A percentile compares a stretch with the other conserved stretches of the same genome.
These are phyloP conservation scores for Drosophila greeni DNA, from an alignment of 2,888 invertebrate species.

Conservation along the genomic window DNA sequence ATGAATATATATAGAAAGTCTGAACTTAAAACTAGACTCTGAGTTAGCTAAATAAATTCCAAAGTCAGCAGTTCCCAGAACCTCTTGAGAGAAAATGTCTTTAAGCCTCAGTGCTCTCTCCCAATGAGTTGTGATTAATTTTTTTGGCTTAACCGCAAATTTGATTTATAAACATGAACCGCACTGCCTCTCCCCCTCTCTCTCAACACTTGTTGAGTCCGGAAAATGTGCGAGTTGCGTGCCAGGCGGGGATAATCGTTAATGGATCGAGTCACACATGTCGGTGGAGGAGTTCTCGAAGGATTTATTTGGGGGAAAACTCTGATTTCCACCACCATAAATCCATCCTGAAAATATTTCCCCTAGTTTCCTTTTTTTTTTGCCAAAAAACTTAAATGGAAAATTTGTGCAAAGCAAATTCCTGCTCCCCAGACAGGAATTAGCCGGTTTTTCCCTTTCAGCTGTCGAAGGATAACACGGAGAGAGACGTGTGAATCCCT, in stretches of 20 bases:
- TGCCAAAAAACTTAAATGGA: not conserved
- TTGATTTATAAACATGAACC: slow-evolving; percentile 53
- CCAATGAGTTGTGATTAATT: slow-evolving; percentile 54
- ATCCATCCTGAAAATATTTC: not conserved
- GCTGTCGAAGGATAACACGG: slow-evolving; percentile 11
- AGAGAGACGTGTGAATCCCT: slow-evolving; percentile 22
- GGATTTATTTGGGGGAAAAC: slow-evolving; percentile 5
- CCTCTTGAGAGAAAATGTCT: slow-evolving; percentile 21
- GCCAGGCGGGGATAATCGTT: slow-evolving; percentile 21
- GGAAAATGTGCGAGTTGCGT: slow-evolving; percentile 10
- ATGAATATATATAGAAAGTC: no score
- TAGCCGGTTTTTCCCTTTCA: slow-evolving; percentile 8
- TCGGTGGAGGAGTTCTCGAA: slow-evolving; percentile 1
- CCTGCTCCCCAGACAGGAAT: slow-evolving; percentile 24
- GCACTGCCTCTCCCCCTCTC: slow-evolving; percentile 29
- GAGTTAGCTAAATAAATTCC: not conserved
- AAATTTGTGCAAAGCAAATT: not conserved
- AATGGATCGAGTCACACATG: slow-evolving; percentile 27
- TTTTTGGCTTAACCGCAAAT: slow-evolving; percentile 37
- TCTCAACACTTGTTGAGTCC: slow-evolving; percentile 48
- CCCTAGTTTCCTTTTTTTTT: no score
- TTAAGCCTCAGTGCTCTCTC: slow-evolving; percentile 27
- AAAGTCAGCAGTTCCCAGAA: not conserved
- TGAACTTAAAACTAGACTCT: not conserved
- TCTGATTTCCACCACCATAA: not conserved